Evolutionary conservation across 2,113 vertebrate genomes (phyloP).

Genomic region (Oreochromis aureus): DNA sequence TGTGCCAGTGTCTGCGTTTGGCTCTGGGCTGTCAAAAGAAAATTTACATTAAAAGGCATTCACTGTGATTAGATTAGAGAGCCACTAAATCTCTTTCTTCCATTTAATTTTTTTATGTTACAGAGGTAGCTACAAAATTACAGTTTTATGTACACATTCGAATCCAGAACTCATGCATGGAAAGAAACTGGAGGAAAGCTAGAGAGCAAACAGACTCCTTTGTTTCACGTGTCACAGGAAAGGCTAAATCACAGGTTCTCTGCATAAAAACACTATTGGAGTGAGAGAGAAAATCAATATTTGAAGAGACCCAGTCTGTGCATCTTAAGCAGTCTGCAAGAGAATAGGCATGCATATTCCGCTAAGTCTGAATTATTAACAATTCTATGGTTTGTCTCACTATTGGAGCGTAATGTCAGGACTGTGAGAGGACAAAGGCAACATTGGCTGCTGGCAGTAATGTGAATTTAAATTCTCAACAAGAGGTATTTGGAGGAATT

Average conservation of each 20-base stretch:
- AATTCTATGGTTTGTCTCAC: conserved; percentile 23
- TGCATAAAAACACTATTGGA: conserved; percentile 56
- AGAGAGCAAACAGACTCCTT: conserved; percentile 42
- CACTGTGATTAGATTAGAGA: conserved; percentile 32
- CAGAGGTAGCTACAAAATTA: conserved; percentile 9
- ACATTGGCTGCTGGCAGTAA: background rate
- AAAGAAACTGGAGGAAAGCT: background rate
- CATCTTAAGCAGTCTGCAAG: conserved; percentile 79
- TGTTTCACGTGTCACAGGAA: conserved; percentile 39
- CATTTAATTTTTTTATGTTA: background rate
- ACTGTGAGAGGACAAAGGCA: background rate
- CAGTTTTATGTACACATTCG: background rate
- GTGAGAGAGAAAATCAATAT: conserved; percentile 80
- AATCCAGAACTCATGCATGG: background rate
- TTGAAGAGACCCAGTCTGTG: conserved; percentile 81
- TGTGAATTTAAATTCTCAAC: background rate
- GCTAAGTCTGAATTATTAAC: conserved; percentile 63
- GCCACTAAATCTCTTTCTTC: conserved; percentile 4
- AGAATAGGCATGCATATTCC: conserved; percentile 58
- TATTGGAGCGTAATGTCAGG: background rate
- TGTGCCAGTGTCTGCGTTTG: conserved; percentile 10
- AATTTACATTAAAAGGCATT: conserved; percentile 41
- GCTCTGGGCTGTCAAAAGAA: conserved; percentile 39
- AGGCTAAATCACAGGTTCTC: conserved; percentile 43
- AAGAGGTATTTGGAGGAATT: background rate